phyloP scores from a whole-genome alignment of 2,888 invertebrate species.

The Tetanocera ferruginea region DNA sequence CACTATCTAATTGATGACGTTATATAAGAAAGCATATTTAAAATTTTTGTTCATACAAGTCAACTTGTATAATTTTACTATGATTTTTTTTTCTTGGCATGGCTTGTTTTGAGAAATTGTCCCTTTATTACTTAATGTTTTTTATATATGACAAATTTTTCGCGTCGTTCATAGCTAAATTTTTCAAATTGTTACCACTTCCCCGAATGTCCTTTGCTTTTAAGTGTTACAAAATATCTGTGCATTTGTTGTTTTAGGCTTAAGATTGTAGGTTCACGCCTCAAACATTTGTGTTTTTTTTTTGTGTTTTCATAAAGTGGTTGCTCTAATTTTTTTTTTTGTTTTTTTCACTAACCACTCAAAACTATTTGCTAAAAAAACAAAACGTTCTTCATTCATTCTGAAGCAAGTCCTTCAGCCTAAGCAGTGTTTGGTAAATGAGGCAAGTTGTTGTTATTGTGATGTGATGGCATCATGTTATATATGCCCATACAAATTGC shows the following conservation, averaged over 20 bases:
- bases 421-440: not conserved
- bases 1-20: too few species aligned
- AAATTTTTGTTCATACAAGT: too few species aligned
- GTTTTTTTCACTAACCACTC: not conserved
- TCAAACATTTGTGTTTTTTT: not conserved
- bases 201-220: not conserved
- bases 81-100: not conserved
- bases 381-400: not conserved
- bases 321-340: not conserved
- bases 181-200: too few species aligned
- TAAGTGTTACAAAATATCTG: not conserved
- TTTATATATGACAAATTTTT: not conserved
- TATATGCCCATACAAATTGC: constrained; percentile 1
- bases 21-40: too few species aligned
- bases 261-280: not conserved
- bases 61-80: too few species aligned
- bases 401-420: not conserved
- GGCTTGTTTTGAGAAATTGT: not conserved
- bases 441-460: not conserved
- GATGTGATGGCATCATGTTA: not conserved
- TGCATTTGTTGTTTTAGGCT: not conserved
- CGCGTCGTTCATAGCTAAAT: too few species aligned
- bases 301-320: not conserved
- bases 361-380: not conserved
- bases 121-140: too few species aligned